Percentiles rank a stretch among this genome's conserved stretches.
These are phyloP conservation scores for Polypterus senegalus DNA, from an alignment of 2,113 vertebrate genomes.

Conservation along the genomic window DNA sequence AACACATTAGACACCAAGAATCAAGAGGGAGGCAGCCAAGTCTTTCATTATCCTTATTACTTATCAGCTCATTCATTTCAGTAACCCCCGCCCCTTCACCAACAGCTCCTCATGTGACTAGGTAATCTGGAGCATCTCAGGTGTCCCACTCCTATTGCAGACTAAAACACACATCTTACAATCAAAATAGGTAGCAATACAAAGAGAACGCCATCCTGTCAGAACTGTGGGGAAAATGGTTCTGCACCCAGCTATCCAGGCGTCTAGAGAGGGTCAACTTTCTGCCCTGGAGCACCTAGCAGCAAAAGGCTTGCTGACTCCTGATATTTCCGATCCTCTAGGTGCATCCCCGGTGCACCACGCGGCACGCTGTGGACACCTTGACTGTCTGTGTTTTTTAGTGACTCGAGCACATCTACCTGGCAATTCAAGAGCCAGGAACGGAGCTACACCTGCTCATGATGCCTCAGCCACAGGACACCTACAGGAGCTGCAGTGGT, in stretches of 20 bases:
- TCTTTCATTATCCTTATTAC: slow-evolving; percentile 53
- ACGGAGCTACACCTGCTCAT: slow-evolving; percentile 61
- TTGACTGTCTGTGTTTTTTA: slow-evolving; percentile 60
- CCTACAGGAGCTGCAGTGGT: slow-evolving; percentile 35
- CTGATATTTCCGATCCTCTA: slow-evolving; percentile 38
- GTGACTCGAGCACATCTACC: slow-evolving; percentile 44
- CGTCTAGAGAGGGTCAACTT: slow-evolving; percentile 51
- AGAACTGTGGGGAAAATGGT: slow-evolving; percentile 34
- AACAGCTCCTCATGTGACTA: slow-evolving; percentile 9
- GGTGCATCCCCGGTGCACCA: slow-evolving; percentile 66
- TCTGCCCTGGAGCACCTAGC: slow-evolving; percentile 39
- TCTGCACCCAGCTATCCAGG: slow-evolving; percentile 50
- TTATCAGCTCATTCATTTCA: slow-evolving; percentile 27
- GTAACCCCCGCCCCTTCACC: slow-evolving; percentile 9
- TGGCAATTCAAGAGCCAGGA: slow-evolving; percentile 46
- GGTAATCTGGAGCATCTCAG: slow-evolving; percentile 34
- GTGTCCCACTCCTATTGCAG: background rate
- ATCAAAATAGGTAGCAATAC: background rate
- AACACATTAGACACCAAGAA: slow-evolving; percentile 15
- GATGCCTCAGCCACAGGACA: slow-evolving; percentile 63
- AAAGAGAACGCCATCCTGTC: background rate
- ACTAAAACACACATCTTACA: background rate
- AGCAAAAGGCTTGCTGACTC: slow-evolving; percentile 36
- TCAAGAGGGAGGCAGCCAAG: slow-evolving; percentile 21
- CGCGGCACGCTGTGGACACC: slow-evolving; percentile 51